These are phyloP conservation scores for Echeneis naucrates DNA, from an alignment of 2,797 vertebrate genomes.

Conservation along the genomic window DNA sequence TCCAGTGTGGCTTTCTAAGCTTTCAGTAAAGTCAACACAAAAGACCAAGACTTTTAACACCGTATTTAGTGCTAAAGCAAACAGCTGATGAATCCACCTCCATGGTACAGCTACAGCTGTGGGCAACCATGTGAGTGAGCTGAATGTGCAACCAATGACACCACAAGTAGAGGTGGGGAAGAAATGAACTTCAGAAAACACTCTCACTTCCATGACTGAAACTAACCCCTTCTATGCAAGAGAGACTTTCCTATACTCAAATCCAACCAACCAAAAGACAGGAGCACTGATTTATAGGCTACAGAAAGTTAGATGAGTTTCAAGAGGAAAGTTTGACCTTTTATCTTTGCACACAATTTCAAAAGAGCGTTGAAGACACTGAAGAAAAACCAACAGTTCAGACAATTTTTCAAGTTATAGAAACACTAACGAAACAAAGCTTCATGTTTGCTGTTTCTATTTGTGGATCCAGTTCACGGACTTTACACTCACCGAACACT, in stretches of 20 bases:
- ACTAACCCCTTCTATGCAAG: constrained; percentile 33
- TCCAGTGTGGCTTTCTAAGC: background rate
- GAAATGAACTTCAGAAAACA: constrained; percentile 22
- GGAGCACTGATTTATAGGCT: constrained; percentile 11
- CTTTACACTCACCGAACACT: background rate
- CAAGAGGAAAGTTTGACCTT: constrained; percentile 3
- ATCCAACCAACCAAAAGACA: constrained; percentile 34
- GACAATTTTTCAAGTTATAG: background rate
- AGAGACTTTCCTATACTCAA: constrained; percentile 41
- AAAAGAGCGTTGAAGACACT: background rate
- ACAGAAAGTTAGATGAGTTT: constrained; percentile 6
- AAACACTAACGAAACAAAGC: background rate
- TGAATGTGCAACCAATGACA: constrained; percentile 21
- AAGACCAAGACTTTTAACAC: constrained; percentile 1
- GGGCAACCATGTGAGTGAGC: constrained; percentile 26
- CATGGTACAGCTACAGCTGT: background rate
- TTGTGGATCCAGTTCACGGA: background rate
- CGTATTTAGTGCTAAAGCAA: background rate
- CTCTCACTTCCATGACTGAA: constrained; percentile 4
- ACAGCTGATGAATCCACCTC: constrained; percentile 5
- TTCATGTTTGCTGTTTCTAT: background rate
- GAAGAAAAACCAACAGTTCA: background rate
- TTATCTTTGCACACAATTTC: background rate
- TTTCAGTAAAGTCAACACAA: background rate
- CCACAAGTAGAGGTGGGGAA: constrained; percentile 10